phyloP scores from a whole-genome alignment of 1,140 invertebrate genomes.

The Drosophila orena region DNA sequence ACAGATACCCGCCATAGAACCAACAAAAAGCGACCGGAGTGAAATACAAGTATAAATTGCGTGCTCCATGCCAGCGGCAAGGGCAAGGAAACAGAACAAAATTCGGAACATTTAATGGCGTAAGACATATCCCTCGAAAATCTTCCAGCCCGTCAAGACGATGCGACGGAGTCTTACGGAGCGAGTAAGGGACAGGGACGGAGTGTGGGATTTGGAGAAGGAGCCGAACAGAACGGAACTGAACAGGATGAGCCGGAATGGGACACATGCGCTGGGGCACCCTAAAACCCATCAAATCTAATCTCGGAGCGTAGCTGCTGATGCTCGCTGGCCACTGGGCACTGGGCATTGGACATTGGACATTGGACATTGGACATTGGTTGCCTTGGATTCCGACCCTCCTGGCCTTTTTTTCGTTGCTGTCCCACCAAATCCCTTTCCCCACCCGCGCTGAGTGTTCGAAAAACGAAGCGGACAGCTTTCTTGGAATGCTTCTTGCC shows the following conservation, averaged over 20 bases:
- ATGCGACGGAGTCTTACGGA: constrained; percentile 21
- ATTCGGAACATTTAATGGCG: constrained; percentile 48
- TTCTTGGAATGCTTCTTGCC: constrained; percentile 58
- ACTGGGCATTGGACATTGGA: constrained; percentile 32
- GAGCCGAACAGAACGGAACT: constrained; percentile 14
- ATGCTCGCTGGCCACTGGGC: constrained; percentile 55
- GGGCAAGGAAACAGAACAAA: constrained; percentile 23
- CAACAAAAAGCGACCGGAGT: constrained; percentile 29
- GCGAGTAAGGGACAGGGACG: constrained; percentile 13
- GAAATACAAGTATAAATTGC: constrained; percentile 58
- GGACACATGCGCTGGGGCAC: constrained; percentile 62
- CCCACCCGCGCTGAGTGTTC: constrained; percentile 26
- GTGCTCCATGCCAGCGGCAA: constrained; percentile 38
- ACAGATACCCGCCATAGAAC: neutral
- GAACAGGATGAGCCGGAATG: constrained; percentile 30
- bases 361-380: constrained; percentile 49
- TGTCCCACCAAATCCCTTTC: constrained; percentile 2
- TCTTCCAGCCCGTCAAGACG: constrained; percentile 7
- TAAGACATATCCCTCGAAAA: constrained; percentile 59
- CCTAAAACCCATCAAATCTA: constrained; percentile 81
- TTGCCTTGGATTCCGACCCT: constrained; percentile 62
- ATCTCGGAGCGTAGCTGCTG: constrained; percentile 79
- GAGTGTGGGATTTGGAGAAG: neutral
- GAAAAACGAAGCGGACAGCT: constrained; percentile 75
- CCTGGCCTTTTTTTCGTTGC: neutral